Percentiles rank a stretch among this genome's conserved stretches.
These are phyloP conservation scores for Ophion slaviceki DNA, from an alignment of 2,888 invertebrate species.

Conservation along the genomic window DNA sequence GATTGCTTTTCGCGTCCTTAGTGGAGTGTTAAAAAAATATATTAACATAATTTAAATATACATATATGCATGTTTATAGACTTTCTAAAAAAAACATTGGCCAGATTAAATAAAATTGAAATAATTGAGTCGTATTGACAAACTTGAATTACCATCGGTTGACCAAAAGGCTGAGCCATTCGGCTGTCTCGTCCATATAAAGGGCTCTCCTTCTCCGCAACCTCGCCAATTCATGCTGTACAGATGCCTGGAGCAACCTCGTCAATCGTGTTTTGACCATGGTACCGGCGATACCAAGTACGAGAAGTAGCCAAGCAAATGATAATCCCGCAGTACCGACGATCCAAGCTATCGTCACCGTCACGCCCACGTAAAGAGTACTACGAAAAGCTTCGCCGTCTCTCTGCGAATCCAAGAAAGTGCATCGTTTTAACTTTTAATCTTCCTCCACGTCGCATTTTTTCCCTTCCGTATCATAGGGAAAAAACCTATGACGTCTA, in stretches of 20 bases:
- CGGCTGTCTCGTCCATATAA: constrained; percentile 84
- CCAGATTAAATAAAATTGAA: not conserved
- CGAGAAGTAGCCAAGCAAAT: constrained; percentile 81
- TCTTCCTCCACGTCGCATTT: too few relatives aligned
- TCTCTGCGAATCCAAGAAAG: constrained; percentile 69
- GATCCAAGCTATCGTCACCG: constrained; percentile 79
- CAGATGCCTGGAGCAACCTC: constrained; percentile 77
- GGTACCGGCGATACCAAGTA: constrained; percentile 78
- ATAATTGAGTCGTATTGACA: not conserved
- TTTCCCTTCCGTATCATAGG: too few relatives aligned
- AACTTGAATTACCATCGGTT: constrained; percentile 84
- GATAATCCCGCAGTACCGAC: constrained; percentile 81
- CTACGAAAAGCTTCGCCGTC: constrained; percentile 77
- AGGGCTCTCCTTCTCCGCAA: constrained; percentile 84
- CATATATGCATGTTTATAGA: too few relatives aligned
- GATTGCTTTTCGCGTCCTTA: too few relatives aligned
- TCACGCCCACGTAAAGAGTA: constrained; percentile 75
- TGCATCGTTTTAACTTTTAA: too few relatives aligned
- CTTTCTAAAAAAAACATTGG: too few relatives aligned
- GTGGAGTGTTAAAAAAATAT: too few relatives aligned
- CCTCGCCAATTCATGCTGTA: constrained; percentile 80
- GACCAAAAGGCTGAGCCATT: constrained; percentile 85
- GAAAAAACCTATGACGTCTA: too few relatives aligned
- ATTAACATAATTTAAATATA: too few relatives aligned
- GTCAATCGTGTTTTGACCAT: constrained; percentile 78